Conservation (phyloP, 2,888 invertebrate species). For the Ecdyonurus torrentis region DNA sequence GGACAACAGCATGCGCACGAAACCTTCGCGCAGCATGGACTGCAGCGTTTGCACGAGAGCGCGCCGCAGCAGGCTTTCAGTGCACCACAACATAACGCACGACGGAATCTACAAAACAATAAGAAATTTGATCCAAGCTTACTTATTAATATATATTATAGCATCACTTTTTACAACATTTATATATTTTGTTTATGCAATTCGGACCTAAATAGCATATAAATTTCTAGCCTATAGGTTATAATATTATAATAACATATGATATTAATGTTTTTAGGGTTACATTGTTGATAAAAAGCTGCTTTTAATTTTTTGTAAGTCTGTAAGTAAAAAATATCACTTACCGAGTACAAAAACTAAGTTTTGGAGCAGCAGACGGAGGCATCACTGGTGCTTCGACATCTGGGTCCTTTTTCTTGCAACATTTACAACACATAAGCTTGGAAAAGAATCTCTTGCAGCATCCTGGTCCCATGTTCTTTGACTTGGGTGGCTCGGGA, state of each 20-base stretch:
- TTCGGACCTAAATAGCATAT: no score
- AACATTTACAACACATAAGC: not conserved
- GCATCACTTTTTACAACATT: no score
- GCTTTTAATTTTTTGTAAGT: no score
- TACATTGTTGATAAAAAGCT: no score
- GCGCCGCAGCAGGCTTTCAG: not conserved
- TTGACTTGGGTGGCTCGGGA: no score
- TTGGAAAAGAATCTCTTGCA: not conserved
- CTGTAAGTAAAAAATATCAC: not conserved
- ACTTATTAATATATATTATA: no score
- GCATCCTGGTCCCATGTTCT: not conserved
- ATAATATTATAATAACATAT: no score
- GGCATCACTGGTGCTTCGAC: not conserved
- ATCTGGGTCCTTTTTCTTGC: not conserved
- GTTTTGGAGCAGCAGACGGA: not conserved
- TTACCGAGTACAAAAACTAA: not conserved
- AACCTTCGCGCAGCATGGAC: not conserved
- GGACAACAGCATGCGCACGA: not conserved
- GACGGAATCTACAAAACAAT: not conserved
- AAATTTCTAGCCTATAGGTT: no score
- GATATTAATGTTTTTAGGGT: no score
- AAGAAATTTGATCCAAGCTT: no score
- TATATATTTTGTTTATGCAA: no score
- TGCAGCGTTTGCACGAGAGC: not conserved
- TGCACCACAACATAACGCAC: not conserved